Percentiles rank a stretch among this genome's conserved stretches.
Conservation (phyloP, 2,797 vertebrate species). For the Podarcis lilfordi region DNA sequence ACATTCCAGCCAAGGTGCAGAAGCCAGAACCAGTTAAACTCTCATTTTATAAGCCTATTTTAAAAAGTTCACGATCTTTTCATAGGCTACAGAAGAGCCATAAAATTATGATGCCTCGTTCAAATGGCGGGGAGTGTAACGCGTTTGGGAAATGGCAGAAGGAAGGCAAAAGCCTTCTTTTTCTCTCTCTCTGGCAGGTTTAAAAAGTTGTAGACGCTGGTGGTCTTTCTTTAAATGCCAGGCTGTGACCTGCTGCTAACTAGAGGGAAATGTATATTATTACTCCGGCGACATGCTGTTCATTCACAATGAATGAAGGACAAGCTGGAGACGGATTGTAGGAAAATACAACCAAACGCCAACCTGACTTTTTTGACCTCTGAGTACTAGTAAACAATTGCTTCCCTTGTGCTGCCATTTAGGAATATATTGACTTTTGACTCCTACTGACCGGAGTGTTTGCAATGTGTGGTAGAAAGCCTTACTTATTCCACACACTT, state of each 20-base stretch:
- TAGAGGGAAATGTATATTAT: neutral
- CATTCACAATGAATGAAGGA: neutral
- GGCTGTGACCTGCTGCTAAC: neutral
- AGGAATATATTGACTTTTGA: neutral
- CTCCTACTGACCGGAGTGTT: neutral
- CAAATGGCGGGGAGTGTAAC: conserved; percentile 46
- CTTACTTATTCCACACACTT: neutral
- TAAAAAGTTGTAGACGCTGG: conserved; percentile 12
- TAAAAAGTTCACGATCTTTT: conserved; percentile 65
- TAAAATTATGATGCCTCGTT: conserved; percentile 65
- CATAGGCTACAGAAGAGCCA: conserved; percentile 42
- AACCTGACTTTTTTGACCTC: neutral
- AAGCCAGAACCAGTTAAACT: conserved; percentile 65
- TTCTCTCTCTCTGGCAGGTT: neutral
- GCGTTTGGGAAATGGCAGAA: conserved; percentile 32
- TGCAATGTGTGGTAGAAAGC: neutral
- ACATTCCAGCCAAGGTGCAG: conserved; percentile 50
- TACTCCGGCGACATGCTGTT: conserved; percentile 6
- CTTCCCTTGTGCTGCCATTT: neutral
- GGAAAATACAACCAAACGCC: neutral
- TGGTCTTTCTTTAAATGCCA: conserved; percentile 27
- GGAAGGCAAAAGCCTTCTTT: conserved; percentile 1
- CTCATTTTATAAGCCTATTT: conserved; percentile 68
- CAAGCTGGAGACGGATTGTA: neutral
- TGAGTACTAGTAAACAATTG: neutral